phyloP scores from a whole-genome alignment of 2,113 vertebrate genomes.

The Zosterops hypoxanthus region DNA sequence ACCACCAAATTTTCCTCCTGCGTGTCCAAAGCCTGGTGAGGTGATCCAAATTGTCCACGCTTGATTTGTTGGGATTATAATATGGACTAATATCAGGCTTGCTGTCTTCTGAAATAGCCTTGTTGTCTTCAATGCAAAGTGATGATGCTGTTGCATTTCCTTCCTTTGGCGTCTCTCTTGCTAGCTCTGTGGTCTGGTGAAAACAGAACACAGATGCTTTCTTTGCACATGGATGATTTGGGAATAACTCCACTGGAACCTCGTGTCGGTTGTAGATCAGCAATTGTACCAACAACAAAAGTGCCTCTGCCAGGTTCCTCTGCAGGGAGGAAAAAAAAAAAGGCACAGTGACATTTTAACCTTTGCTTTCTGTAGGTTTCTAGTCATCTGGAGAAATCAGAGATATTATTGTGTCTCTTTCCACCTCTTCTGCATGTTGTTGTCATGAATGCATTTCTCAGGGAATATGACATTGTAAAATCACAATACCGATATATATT shows the following conservation, averaged over 20 bases:
- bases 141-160: neutral
- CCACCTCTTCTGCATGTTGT: neutral
- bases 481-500: neutral
- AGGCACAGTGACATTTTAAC: neutral
- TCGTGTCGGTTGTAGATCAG: constrained; percentile 37
- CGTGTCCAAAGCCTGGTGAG: neutral
- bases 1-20: constrained; percentile 45
- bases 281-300: constrained; percentile 19
- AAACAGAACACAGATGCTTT: constrained; percentile 63
- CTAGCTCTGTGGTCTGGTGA: neutral
- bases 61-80: constrained; percentile 45
- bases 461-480: neutral
- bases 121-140: neutral
- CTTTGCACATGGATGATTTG: constrained; percentile 65
- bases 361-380: neutral
- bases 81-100: constrained; percentile 30
- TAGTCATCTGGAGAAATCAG: neutral
- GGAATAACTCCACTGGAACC: constrained; percentile 51
- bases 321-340: neutral
- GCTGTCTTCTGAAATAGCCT: constrained; percentile 40
- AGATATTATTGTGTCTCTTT: neutral
- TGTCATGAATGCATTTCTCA: neutral
- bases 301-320: neutral
- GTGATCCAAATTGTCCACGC: constrained; percentile 50
- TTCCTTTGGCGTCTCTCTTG: neutral